Percentiles rank a stretch among this genome's conserved stretches.
These are phyloP conservation scores for Pherbina coryleti DNA, from an alignment of 2,888 invertebrate species.

Conservation along the genomic window DNA sequence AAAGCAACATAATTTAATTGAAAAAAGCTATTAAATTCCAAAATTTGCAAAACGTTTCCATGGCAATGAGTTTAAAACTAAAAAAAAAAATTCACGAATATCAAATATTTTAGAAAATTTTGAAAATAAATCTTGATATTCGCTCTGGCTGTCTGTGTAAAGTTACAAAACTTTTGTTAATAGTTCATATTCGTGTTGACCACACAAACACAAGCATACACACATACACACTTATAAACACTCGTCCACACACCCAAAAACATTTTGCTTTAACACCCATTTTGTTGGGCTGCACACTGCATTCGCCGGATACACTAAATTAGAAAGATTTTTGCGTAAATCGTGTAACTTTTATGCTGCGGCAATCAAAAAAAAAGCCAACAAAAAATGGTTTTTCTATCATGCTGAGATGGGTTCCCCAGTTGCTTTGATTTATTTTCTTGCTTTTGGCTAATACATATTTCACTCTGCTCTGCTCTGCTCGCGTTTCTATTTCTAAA, in stretches of 20 bases:
- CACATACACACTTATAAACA: no score
- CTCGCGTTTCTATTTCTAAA: no score
- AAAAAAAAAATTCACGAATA: constrained; percentile 13
- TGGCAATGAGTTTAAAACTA: neutral
- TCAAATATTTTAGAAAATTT: constrained; percentile 31
- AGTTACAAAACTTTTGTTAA: constrained; percentile 28
- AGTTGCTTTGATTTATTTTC: no score
- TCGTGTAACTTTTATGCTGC: neutral
- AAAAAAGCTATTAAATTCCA: neutral
- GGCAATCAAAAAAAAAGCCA: neutral
- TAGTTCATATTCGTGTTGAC: constrained; percentile 19
- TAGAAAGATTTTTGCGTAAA: constrained; percentile 8
- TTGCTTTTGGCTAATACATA: no score
- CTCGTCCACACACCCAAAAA: neutral
- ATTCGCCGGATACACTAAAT: constrained; percentile 30
- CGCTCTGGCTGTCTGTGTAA: neutral
- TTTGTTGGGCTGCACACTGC: neutral
- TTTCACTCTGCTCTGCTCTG: no score
- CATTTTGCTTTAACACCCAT: neutral
- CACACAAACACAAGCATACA: neutral
- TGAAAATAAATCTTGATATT: constrained; percentile 35
- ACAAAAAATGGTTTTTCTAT: no score
- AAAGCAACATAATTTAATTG: neutral
- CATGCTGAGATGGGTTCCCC: no score
- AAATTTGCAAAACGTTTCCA: neutral